Evolutionary conservation across 2,797 vertebrate genomes (phyloP).

Genomic region (Lagothrix lagotricha): DNA sequence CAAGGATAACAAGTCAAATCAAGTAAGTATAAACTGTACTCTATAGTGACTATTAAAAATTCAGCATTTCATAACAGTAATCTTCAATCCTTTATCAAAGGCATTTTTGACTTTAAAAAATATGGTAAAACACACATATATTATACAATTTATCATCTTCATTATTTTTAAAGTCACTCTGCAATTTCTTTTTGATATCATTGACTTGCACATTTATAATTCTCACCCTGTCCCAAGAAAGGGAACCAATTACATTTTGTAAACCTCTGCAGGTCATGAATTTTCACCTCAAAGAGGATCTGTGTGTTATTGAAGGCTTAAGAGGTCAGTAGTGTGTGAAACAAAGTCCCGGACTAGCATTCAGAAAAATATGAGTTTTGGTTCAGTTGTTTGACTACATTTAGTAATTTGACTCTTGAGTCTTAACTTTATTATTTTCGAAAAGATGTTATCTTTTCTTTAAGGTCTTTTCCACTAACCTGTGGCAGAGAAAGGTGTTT

Average conservation of each 20-base stretch:
- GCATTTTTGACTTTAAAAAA: not conserved
- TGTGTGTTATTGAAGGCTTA: no score
- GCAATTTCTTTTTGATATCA: not conserved
- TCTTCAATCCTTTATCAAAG: not conserved
- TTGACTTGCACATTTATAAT: not conserved
- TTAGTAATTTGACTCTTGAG: not conserved
- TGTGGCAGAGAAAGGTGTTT: not conserved
- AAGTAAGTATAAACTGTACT: not conserved
- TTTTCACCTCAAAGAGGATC: not conserved
- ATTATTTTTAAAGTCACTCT: not conserved
- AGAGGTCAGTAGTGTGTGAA: not conserved
- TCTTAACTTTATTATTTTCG: not conserved
- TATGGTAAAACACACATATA: not conserved
- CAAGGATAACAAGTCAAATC: not conserved
- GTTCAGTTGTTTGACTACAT: no score
- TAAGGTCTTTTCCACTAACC: not conserved
- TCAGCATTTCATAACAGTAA: not conserved
- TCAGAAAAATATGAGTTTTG: not conserved
- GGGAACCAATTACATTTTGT: not conserved
- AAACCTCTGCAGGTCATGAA: not conserved
- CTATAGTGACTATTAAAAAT: not conserved
- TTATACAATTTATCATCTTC: not conserved
- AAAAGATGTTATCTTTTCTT: not conserved
- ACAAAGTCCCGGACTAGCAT: not conserved
- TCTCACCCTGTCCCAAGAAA: not conserved